Conservation (phyloP, 2,797 vertebrate species). For the Sternarchorhynchus goeldii region DNA sequence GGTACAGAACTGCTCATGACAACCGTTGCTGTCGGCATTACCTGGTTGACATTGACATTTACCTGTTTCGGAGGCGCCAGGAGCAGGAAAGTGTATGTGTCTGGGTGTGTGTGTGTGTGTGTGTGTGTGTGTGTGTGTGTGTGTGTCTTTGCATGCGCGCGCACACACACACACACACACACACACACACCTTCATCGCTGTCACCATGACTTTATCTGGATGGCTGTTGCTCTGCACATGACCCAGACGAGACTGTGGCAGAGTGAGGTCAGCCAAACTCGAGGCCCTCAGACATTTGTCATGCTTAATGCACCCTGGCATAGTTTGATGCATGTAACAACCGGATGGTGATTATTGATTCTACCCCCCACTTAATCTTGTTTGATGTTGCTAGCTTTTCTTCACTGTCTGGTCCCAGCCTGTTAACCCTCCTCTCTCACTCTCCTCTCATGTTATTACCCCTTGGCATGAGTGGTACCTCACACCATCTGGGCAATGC, state of each 20-base stretch:
- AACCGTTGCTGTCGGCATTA: not conserved
- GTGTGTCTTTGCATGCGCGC: not conserved
- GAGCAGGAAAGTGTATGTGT: too few relatives aligned
- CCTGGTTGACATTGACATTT: not conserved
- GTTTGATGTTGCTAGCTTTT: not conserved
- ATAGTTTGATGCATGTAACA: not conserved
- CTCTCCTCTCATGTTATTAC: conserved; percentile 12
- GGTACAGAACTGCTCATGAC: not conserved
- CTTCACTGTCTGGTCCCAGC: not conserved
- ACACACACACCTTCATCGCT: not conserved
- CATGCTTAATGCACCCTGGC: not conserved
- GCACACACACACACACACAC: too few relatives aligned
- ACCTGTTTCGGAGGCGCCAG: too few relatives aligned
- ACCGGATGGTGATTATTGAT: not conserved
- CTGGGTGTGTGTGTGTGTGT: conserved; percentile 22
- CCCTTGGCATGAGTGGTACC: not conserved
- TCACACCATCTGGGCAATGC: conserved; percentile 24
- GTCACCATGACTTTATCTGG: not conserved
- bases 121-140: conserved; percentile 28
- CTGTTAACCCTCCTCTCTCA: conserved; percentile 45
- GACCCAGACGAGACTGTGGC: not conserved
- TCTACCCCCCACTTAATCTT: not conserved
- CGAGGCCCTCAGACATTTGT: not conserved
- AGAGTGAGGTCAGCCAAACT: not conserved
- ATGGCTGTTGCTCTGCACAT: not conserved